Base-by-base conservation (phyloP, 2,888 invertebrate species). In the Torymus texanus region DNA sequence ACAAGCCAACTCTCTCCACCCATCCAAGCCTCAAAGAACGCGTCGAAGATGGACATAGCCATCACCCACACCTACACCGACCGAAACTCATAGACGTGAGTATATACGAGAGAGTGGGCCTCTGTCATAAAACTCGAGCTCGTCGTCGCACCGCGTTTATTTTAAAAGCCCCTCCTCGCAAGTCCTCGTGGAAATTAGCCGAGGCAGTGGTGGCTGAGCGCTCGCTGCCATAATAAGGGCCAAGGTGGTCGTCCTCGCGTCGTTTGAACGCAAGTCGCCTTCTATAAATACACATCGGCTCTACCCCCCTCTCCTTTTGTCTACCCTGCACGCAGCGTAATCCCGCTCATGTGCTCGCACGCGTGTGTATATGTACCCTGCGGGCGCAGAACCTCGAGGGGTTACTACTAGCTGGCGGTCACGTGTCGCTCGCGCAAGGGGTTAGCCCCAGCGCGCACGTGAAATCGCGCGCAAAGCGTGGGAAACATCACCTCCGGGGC, bases 401-500 rank as follows among this genome's bases (percentile, higher is more conserved):
- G 41, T 41, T 41, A 21, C 21, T 41, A 41, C 41, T 41, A 8
- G 41, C 41, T 8, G 41, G 41, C 41, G 41, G 41, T 41, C 41
- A 41, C 41, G 41, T 41, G 41, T 41, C 41, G 41, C 41, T 41
- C 41, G 41, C 41, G 41, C 41, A 41, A 41, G 41, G 41, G 41
- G 41, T 41, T 41, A 41, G 8, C 10, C 41, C 41, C 8, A 10
- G 58, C 41, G 13, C 74, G 13, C 74, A 74, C 74, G 74, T 74
- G 74, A 74, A 73, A 73, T 73, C 63, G 72, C 72, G 50, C 61
- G 24, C 73, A 29, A 75, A 82, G 81, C 83, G 83, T 83, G 83
- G 83, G 82, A 83, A 83, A 76, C 61, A 65, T 79, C 81, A 82
- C 80, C 81, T 72, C n/a, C 29, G n/a, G 56, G 50, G 29, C 12